phyloP scores from a whole-genome alignment of 2,797 vertebrate species.

The Champsocephalus esox region DNA sequence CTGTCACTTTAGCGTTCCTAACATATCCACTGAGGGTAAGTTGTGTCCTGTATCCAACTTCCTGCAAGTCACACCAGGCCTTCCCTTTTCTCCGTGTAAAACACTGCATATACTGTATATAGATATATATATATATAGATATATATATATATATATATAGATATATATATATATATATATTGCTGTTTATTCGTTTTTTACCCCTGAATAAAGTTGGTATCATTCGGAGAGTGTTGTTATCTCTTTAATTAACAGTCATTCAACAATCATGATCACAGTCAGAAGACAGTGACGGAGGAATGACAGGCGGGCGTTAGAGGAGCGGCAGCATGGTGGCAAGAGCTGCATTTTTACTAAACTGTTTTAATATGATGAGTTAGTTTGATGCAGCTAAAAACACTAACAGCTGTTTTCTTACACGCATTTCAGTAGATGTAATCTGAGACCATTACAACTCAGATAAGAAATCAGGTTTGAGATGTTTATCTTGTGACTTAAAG shows the following conservation, averaged over 20 bases:
- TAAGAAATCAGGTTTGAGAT: slow-evolving; percentile 23
- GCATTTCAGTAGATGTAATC: slow-evolving; percentile 35
- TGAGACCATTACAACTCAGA: slow-evolving; percentile 23
- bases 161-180: neutral
- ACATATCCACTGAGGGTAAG: slow-evolving; percentile 80
- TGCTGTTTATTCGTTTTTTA: slow-evolving; percentile 31
- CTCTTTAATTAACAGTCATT: slow-evolving; percentile 70
- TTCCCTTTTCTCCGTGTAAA: slow-evolving; percentile 17
- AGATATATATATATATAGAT: too few species aligned
- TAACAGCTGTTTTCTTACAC: slow-evolving; percentile 59
- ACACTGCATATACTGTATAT: neutral
- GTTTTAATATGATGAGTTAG: slow-evolving; percentile 58
- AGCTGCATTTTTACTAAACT: slow-evolving; percentile 60
- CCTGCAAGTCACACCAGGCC: slow-evolving; percentile 34
- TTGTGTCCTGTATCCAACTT: slow-evolving; percentile 66
- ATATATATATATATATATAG: too few species aligned
- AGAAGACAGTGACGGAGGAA: slow-evolving; percentile 48
- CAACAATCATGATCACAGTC: slow-evolving; percentile 55
- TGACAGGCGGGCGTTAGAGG: slow-evolving; percentile 61
- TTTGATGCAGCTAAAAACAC: slow-evolving; percentile 59
- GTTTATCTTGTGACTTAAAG: slow-evolving; percentile 20
- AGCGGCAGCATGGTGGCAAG: slow-evolving; percentile 54
- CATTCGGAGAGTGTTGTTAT: slow-evolving; percentile 59
- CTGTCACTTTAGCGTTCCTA: slow-evolving; percentile 81
- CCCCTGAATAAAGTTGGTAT: slow-evolving; percentile 56